phyloP scores from a whole-genome alignment of 2,888 invertebrate species.

The Priocnemis perturbator region DNA sequence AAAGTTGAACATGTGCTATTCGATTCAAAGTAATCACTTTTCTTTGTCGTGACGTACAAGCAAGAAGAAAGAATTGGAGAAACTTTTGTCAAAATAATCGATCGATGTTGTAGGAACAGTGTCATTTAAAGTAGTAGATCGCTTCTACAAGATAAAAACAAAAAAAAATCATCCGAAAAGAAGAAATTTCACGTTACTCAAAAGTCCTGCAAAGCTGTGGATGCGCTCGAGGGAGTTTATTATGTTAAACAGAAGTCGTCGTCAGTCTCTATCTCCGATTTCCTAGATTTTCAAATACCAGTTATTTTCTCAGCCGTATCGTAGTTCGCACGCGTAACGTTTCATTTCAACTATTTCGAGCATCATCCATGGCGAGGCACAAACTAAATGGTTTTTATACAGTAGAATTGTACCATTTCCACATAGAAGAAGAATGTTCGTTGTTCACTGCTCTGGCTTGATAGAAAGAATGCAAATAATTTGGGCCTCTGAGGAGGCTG shows the following conservation, averaged over 20 bases:
- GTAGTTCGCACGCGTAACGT: conserved; percentile 19
- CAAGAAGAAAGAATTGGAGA: conserved; percentile 51
- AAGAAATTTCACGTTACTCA: conserved; percentile 33
- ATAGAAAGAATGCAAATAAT: conserved; percentile 59
- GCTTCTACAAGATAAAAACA: conserved; percentile 59
- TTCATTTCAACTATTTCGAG: conserved; percentile 14
- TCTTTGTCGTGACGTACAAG: conserved; percentile 53
- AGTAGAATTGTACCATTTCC: conserved; percentile 68
- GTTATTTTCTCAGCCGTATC: conserved; percentile 20
- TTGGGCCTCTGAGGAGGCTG: conserved; percentile 61
- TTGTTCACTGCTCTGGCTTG: conserved; percentile 72
- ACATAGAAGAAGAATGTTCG: conserved; percentile 65
- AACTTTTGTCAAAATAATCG: conserved; percentile 65
- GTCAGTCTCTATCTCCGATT: too few relatives aligned
- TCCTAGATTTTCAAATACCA: conserved; percentile 21
- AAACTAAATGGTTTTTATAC: conserved; percentile 61
- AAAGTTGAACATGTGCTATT: not conserved
- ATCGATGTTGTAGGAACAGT: conserved; percentile 70
- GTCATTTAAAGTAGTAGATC: conserved; percentile 67
- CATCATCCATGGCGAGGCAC: not conserved
- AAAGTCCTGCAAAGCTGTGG: conserved; percentile 35
- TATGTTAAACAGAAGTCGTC: not conserved
- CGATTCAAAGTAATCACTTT: conserved; percentile 37
- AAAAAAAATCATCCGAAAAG: conserved; percentile 39
- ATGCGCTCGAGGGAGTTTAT: conserved; percentile 12